Base-by-base conservation (phyloP, 2,888 invertebrate species). In the Ormyrus nitidulus region DNA sequence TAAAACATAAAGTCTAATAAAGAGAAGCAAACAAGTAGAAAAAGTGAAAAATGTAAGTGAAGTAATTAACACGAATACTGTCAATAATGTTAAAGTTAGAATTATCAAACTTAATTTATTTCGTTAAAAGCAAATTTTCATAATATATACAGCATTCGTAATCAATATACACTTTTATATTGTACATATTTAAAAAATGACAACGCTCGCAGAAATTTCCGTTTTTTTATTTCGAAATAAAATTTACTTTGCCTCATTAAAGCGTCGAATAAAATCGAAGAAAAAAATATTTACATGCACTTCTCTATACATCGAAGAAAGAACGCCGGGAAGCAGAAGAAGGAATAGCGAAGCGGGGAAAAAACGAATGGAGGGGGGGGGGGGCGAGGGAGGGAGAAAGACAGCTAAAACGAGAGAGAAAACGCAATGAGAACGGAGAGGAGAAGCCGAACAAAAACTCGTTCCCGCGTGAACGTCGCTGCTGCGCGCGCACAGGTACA, bases 381-480 rank as follows among this genome's bases (percentile, higher is more conserved):
- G 1, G 54, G 49, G n/a, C 68, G 61, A 70, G 66, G 46, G 56
- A 19, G 66, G 70, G 66, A 72, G 56, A 72, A 61, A 59, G 69
- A 70, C 51, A 69, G 74, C 19, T 66, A 58, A 79, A 76, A 65
- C 61, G 53, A 64, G 13, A 51, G 46, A 64, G 64, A 80, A 81
- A 82, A 83, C 81, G 84, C 83, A 84, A 84, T 80, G 83, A 84
- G 81, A 84, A 83, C 78, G 81, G 82, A 83, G 53, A 81, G 84
- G 78, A 76, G 85, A 84, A 85, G 84, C 84, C 84, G 83, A 84
- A 84, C 84, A 85, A 85, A 85, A 85, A 85, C 85, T 85, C 84
- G 85, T 85, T 85, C 84, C 80, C 84, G 83, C 82, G 79, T 58
- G 78, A 69, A 66, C 73, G 54, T 75, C 53, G 71, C 65, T 70